These are phyloP conservation scores for Botia kubotai DNA, from an alignment of 2,797 vertebrate genomes.

Conservation along the genomic window DNA sequence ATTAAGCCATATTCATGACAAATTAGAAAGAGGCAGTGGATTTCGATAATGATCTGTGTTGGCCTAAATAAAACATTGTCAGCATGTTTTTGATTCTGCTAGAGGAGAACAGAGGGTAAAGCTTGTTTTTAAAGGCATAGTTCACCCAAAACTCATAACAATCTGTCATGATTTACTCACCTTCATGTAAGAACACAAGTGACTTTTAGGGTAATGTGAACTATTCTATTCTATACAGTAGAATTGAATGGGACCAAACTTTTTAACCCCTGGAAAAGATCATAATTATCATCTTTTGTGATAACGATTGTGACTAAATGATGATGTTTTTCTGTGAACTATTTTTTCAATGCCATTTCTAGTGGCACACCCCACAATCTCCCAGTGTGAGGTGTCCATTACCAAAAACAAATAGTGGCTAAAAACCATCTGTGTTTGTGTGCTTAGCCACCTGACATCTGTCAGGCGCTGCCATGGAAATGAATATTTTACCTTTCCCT, in stretches of 20 bases:
- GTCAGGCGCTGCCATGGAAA: conserved; percentile 67
- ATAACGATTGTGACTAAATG: neutral
- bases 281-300: too few species aligned
- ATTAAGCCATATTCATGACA: conserved; percentile 77
- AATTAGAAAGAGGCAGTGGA: conserved; percentile 71
- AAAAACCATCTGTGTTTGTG: conserved; percentile 64
- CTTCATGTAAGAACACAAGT: too few species aligned
- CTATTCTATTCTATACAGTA: too few species aligned
- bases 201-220: too few species aligned
- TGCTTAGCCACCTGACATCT: conserved; percentile 63
- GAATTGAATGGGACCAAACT: too few species aligned
- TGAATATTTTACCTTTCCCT: conserved; percentile 77
- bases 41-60: conserved; percentile 68
- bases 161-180: too few species aligned
- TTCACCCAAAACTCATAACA: too few species aligned
- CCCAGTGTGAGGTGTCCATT: conserved; percentile 67
- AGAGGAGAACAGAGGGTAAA: conserved; percentile 68
- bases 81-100: conserved; percentile 70
- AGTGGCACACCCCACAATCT: conserved; percentile 63
- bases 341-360: conserved; percentile 61
- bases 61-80: conserved; percentile 73
- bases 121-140: conserved; percentile 48
- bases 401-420: conserved; percentile 70
- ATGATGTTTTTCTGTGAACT: neutral
- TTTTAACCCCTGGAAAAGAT: too few species aligned